phyloP scores from a whole-genome alignment of 2,113 vertebrate species.

The Pelobates fuscus region DNA sequence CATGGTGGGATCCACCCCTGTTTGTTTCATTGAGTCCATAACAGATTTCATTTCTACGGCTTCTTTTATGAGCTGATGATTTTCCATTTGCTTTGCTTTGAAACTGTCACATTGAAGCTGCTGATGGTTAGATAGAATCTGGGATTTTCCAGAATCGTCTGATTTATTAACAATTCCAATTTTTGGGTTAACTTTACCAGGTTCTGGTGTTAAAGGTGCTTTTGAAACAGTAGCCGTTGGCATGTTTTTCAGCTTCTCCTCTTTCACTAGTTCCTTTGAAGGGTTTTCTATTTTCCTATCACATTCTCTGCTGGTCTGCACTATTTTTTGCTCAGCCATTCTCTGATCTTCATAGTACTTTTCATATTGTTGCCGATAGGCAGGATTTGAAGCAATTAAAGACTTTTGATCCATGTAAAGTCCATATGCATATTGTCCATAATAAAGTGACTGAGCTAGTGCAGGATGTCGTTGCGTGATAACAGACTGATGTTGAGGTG shows the following conservation, averaged over 20 bases:
- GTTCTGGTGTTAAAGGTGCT: constrained; percentile 78
- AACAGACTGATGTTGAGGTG: constrained; percentile 91
- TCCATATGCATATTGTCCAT: constrained; percentile 95
- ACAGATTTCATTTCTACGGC: constrained; percentile 94
- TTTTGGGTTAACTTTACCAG: constrained; percentile 84
- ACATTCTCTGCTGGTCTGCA: constrained; percentile 70
- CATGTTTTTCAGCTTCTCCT: constrained; percentile 83
- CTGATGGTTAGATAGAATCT: constrained; percentile 76
- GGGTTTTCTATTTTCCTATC: constrained; percentile 71
- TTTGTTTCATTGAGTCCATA: constrained; percentile 91
- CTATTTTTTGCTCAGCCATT: constrained; percentile 83
- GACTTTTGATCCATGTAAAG: constrained; percentile 96
- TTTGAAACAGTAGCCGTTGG: constrained; percentile 85
- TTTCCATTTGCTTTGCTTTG: constrained; percentile 86
- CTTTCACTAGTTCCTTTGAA: constrained; percentile 77
- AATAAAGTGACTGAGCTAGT: constrained; percentile 95
- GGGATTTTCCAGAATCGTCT: constrained; percentile 83
- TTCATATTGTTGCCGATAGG: constrained; percentile 82
- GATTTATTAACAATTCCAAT: constrained; percentile 77
- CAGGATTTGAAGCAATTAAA: constrained; percentile 81
- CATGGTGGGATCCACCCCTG: constrained; percentile 93
- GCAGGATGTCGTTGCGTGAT: constrained; percentile 95
- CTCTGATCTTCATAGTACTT: constrained; percentile 90
- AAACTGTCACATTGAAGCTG: constrained; percentile 79
- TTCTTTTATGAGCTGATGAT: constrained; percentile 90